phyloP scores from a whole-genome alignment of 2,888 invertebrate species.

The Pollenia griseotomentosa region DNA sequence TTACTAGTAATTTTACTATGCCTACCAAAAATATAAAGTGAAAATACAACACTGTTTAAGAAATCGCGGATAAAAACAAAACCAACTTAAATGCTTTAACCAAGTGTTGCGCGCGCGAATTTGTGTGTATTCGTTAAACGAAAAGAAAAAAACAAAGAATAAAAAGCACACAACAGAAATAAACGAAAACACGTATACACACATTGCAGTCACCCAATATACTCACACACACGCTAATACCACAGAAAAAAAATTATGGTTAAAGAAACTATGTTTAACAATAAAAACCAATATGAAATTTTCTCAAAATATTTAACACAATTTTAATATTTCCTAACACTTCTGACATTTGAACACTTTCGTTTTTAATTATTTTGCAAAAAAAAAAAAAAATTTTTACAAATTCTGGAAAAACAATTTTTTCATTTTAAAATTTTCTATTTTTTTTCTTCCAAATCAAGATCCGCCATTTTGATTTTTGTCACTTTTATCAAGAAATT shows the following conservation, averaged over 20 bases:
- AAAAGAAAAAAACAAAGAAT: conserved; percentile 35
- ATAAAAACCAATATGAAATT: too few relatives aligned
- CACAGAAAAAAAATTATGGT: conserved; percentile 25
- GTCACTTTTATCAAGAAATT: conserved; percentile 62
- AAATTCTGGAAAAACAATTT: conserved; percentile 39
- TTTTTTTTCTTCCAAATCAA: conserved; percentile 53
- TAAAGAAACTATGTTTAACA: conserved; percentile 23
- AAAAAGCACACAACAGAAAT: conserved; percentile 42
- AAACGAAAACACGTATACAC: conserved; percentile 67
- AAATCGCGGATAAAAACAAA: conserved; percentile 53
- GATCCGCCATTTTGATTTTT: conserved; percentile 75
- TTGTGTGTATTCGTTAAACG: neutral
- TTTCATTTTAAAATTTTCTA: conserved; percentile 17
- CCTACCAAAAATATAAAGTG: too few relatives aligned
- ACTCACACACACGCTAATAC: neutral
- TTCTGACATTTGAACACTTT: too few relatives aligned
- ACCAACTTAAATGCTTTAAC: neutral
- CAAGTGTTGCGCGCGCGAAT: conserved; percentile 61
- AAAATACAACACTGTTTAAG: conserved; percentile 34
- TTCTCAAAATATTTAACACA: too few relatives aligned
- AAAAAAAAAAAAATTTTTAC: neutral
- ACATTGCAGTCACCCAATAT: conserved; percentile 57
- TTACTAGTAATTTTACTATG: too few relatives aligned
- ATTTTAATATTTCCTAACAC: too few relatives aligned
- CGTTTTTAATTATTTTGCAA: neutral